phyloP scores from a whole-genome alignment of 2,888 invertebrate species.

The Pemphredon lugubris region DNA sequence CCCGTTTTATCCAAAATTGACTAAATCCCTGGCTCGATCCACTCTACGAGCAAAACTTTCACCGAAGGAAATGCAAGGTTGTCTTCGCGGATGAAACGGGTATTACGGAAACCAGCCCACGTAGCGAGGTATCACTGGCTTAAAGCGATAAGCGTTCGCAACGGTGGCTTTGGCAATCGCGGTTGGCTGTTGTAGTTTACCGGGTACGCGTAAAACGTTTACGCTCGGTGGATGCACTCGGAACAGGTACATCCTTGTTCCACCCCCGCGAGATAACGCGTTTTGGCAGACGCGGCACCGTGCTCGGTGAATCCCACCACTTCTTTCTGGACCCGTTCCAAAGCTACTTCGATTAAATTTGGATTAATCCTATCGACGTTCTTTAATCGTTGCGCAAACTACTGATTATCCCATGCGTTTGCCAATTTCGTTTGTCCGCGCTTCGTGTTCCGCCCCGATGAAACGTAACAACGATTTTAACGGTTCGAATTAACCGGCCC shows the following conservation, averaged over 20 bases:
- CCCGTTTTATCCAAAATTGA: no score
- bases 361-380: constrained; percentile 18
- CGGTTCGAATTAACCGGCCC: no score
- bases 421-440: not conserved
- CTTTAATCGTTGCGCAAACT: constrained; percentile 21
- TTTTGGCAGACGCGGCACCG: constrained; percentile 36
- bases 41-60: no score
- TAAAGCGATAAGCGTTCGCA: not conserved
- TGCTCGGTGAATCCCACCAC: constrained; percentile 15
- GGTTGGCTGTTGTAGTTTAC: not conserved
- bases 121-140: no score
- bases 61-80: no score
- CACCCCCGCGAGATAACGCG: constrained; percentile 22
- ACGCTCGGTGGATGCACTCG: constrained; percentile 15
- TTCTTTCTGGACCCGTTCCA: constrained; percentile 35
- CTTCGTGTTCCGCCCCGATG: not conserved
- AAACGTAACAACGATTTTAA: no score
- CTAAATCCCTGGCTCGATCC: no score
- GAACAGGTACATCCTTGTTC: constrained; percentile 18
- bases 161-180: not conserved
- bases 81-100: no score
- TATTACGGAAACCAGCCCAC: no score
- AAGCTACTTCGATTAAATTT: constrained; percentile 27
- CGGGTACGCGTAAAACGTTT: not conserved
- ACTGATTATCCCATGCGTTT: no score